Evolutionary conservation across 2,888 invertebrate species (phyloP).

Genomic region (Pseudanteris insignis): DNA sequence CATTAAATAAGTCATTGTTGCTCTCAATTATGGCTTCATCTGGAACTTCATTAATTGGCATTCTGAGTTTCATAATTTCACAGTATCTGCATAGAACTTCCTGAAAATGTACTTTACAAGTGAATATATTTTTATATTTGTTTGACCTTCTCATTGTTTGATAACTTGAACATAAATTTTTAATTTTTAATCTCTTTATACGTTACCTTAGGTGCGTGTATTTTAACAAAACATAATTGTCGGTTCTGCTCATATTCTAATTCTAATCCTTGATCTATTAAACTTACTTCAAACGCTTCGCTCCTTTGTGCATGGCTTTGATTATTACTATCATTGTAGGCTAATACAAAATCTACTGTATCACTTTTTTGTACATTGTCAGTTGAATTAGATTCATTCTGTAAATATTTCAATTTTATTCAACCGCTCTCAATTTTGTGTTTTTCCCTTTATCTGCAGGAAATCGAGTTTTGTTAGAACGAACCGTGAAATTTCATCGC

Average conservation of each 20-base stretch:
- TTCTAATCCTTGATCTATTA: slow-evolving; percentile 69
- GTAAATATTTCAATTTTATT: no score
- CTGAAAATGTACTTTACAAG: slow-evolving; percentile 31
- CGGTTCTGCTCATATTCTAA: slow-evolving; percentile 73
- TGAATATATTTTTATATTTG: background rate
- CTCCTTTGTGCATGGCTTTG: slow-evolving; percentile 58
- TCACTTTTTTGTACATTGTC: slow-evolving; percentile 53
- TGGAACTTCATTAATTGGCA: slow-evolving; percentile 73
- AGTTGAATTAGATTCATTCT: slow-evolving; percentile 35
- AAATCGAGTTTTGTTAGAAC: no score
- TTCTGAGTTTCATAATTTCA: slow-evolving; percentile 79
- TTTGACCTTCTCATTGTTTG: background rate
- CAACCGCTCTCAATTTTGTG: no score
- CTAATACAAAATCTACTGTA: slow-evolving; percentile 73
- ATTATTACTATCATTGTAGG: slow-evolving; percentile 68
- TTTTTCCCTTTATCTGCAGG: no score
- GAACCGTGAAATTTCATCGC: no score
- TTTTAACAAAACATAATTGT: slow-evolving; percentile 75
- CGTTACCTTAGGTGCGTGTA: slow-evolving; percentile 73
- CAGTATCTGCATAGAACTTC: slow-evolving; percentile 78
- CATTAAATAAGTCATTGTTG: slow-evolving; percentile 63
- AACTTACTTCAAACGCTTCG: slow-evolving; percentile 64
- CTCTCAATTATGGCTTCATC: slow-evolving; percentile 47
- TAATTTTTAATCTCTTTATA: background rate
- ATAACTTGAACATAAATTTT: no score